These are phyloP conservation scores for Myanophis thanlyinensis DNA, from an alignment of 2,113 vertebrate genomes.

Conservation along the genomic window DNA sequence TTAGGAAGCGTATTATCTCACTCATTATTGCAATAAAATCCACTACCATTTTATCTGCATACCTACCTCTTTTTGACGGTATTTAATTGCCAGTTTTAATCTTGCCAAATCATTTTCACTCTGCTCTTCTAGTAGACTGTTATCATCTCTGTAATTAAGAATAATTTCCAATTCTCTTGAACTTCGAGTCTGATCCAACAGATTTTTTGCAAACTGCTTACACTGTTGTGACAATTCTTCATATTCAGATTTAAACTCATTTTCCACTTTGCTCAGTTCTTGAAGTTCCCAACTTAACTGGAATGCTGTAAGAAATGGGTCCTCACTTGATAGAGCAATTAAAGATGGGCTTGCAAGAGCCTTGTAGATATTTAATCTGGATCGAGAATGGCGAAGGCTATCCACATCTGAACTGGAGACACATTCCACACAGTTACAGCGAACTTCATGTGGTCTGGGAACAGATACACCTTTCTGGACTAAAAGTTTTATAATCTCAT, in stretches of 20 bases:
- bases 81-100: constrained; percentile 96
- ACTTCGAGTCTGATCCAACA: constrained; percentile 95
- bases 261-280: constrained; percentile 94
- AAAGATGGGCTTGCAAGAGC: constrained; percentile 90
- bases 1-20: constrained; percentile 37
- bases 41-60: constrained; percentile 36
- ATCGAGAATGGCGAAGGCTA: constrained; percentile 91
- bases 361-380: constrained; percentile 94
- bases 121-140: constrained; percentile 86
- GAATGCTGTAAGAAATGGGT: constrained; percentile 96
- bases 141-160: constrained; percentile 93
- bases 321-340: constrained; percentile 93
- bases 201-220: constrained; percentile 94
- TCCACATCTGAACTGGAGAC: constrained; percentile 92
- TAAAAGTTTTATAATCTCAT: constrained; percentile 94
- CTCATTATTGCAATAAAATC: constrained; percentile 40
- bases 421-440: constrained; percentile 92
- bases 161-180: constrained; percentile 94
- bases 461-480: constrained; percentile 94
- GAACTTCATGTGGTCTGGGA: constrained; percentile 91
- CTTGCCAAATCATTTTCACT: constrained; percentile 88
- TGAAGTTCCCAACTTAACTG: constrained; percentile 96
- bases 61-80: constrained; percentile 95
- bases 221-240: constrained; percentile 89
- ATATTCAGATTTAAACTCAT: constrained; percentile 96